Evolutionary conservation across 2,888 invertebrate species (phyloP).

Genomic region (Drosophila mercatorum): DNA sequence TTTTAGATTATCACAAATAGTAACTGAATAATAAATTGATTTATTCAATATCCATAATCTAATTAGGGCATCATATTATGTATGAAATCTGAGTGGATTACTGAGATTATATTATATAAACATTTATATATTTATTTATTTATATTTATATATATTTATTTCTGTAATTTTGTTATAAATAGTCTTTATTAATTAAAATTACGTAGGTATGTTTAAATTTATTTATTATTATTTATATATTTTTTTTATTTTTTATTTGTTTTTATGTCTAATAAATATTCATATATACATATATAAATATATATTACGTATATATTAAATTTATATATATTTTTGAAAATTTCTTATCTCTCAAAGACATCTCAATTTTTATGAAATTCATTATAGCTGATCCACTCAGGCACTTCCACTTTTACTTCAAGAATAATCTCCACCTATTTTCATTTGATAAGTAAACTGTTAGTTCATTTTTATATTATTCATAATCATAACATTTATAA

Average conservation of each 20-base stretch:
- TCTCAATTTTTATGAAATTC: neutral
- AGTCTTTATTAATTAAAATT: too few relatives aligned
- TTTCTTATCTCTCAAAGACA: too few relatives aligned
- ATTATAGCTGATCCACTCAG: neutral
- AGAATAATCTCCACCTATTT: neutral
- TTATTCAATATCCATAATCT: too few relatives aligned
- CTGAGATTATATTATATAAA: too few relatives aligned
- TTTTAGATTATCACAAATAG: too few relatives aligned
- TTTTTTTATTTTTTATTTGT: neutral
- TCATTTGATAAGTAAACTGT: neutral
- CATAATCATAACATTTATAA: neutral
- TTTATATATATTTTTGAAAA: too few relatives aligned
- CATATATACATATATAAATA: too few relatives aligned
- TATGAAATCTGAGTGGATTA: too few relatives aligned
- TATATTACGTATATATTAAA: neutral
- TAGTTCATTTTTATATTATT: neutral
- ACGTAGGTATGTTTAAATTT: neutral
- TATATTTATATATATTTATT: neutral
- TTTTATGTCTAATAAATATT: too few relatives aligned
- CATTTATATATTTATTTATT: neutral
- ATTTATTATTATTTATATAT: neutral
- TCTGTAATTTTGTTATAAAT: too few relatives aligned
- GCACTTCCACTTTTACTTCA: neutral
- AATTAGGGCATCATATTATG: too few relatives aligned
- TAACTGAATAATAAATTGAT: too few relatives aligned